A percentile compares a stretch with the other conserved stretches of the same genome.
phyloP scores from a whole-genome alignment of 2,113 vertebrate species.

The Nothoprocta pentlandii region DNA sequence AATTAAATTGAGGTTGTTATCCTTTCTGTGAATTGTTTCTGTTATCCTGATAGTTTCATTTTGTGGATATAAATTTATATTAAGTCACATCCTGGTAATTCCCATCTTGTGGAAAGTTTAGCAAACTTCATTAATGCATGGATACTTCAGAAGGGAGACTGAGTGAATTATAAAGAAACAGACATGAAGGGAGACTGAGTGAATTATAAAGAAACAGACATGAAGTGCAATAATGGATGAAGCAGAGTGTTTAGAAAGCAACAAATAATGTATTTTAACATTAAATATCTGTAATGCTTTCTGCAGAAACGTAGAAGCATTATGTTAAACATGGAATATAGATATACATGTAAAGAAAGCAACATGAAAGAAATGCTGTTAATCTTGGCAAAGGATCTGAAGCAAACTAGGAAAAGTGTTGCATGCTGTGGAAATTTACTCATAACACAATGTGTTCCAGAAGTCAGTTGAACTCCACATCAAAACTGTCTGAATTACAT shows the following conservation, averaged over 20 bases:
- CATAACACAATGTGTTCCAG: constrained; percentile 55
- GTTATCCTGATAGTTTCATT: not conserved
- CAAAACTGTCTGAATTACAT: constrained; percentile 38
- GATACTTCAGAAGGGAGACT: not conserved
- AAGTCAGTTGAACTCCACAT: constrained; percentile 29
- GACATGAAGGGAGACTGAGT: not conserved
- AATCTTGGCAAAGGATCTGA: constrained; percentile 69
- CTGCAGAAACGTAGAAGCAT: constrained; percentile 38
- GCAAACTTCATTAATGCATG: not conserved
- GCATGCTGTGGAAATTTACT: constrained; percentile 61
- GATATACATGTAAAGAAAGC: constrained; percentile 66
- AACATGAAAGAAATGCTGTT: constrained; percentile 64
- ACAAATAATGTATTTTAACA: constrained; percentile 20
- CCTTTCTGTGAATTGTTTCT: not conserved
- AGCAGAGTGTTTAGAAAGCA: constrained; percentile 63
- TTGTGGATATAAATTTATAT: not conserved
- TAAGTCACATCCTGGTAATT: not conserved
- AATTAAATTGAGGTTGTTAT: not conserved
- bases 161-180: constrained; percentile 12
- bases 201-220: constrained; percentile 18
- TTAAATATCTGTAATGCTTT: constrained; percentile 52
- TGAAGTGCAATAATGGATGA: constrained; percentile 11
- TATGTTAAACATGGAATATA: constrained; percentile 60
- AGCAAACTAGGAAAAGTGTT: constrained; percentile 60
- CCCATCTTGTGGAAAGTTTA: not conserved